These are phyloP conservation scores for Drosophila limbata DNA, from an alignment of 2,888 invertebrate genomes.

Conservation along the genomic window DNA sequence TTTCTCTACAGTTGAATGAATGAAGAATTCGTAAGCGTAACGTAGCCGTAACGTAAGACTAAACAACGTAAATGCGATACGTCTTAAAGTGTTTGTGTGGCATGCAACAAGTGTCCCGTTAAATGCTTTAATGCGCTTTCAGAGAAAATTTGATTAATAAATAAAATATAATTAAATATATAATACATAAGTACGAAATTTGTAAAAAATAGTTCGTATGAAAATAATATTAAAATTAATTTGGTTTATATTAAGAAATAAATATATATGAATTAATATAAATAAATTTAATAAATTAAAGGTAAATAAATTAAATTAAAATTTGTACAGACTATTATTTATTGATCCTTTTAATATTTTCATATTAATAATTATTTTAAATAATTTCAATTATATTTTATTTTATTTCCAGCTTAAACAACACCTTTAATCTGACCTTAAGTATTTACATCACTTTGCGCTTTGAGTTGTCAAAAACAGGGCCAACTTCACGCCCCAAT, in stretches of 20 bases:
- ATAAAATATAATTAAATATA: neutral
- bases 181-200: too few relatives aligned
- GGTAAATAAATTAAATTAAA: neutral
- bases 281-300: neutral
- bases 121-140: neutral
- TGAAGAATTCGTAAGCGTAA: constrained; percentile 48
- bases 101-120: constrained; percentile 40
- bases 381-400: neutral
- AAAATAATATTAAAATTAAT: neutral
- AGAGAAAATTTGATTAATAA: neutral
- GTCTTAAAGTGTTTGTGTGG: neutral
- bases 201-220: neutral
- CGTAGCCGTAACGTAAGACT: constrained; percentile 18
- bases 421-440: constrained; percentile 6
- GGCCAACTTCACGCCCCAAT: constrained; percentile 22
- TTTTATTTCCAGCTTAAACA: neutral
- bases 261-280: neutral
- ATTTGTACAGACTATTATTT: neutral
- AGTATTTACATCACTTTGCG: constrained; percentile 31
- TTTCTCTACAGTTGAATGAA: constrained; percentile 20
- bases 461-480: constrained; percentile 68
- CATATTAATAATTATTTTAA: neutral
- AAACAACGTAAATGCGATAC: neutral
- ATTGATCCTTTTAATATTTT: too few relatives aligned
- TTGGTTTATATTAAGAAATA: neutral